Evolutionary conservation across 2,797 vertebrate species (phyloP).

Genomic region (Calcarius lapponicus): DNA sequence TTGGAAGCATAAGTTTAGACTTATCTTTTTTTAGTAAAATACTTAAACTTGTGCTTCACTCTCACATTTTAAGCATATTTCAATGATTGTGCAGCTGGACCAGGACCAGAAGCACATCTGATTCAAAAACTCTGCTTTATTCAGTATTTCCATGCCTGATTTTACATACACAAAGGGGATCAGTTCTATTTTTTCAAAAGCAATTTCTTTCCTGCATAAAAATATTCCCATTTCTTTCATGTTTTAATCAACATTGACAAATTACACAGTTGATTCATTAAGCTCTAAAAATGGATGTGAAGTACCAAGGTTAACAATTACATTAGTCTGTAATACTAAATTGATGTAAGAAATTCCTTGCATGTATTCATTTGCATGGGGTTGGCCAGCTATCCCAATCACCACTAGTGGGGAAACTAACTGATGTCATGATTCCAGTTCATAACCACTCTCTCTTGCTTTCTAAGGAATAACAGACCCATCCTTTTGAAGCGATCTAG

Average conservation of each 20-base stretch:
- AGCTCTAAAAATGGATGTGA: constrained; percentile 50
- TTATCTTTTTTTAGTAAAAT: constrained; percentile 30
- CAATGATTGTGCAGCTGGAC: not conserved
- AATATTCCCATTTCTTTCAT: constrained; percentile 61
- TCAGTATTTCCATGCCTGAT: not conserved
- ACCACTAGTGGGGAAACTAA: constrained; percentile 60
- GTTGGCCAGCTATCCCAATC: constrained; percentile 37
- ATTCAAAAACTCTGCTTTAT: not conserved
- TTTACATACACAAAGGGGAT: constrained; percentile 1
- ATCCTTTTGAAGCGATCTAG: constrained; percentile 33
- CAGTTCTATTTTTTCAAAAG: constrained; percentile 36
- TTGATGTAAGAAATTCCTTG: constrained; percentile 63
- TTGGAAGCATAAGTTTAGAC: constrained; percentile 51
- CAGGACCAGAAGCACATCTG: not conserved
- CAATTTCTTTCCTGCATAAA: constrained; percentile 34
- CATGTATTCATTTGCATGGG: constrained; percentile 22
- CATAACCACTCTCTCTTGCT: constrained; percentile 46
- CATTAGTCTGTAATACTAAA: constrained; percentile 58
- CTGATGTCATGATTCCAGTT: constrained; percentile 67
- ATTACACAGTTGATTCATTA: constrained; percentile 63
- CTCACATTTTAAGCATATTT: constrained; percentile 4
- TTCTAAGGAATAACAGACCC: constrained; percentile 46
- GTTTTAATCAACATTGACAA: constrained; percentile 66
- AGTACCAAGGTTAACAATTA: constrained; percentile 63
- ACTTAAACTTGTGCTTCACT: constrained; percentile 8